These are phyloP conservation scores for Notolepis coatsorum DNA, from an alignment of 2,797 vertebrate species.

Conservation along the genomic window DNA sequence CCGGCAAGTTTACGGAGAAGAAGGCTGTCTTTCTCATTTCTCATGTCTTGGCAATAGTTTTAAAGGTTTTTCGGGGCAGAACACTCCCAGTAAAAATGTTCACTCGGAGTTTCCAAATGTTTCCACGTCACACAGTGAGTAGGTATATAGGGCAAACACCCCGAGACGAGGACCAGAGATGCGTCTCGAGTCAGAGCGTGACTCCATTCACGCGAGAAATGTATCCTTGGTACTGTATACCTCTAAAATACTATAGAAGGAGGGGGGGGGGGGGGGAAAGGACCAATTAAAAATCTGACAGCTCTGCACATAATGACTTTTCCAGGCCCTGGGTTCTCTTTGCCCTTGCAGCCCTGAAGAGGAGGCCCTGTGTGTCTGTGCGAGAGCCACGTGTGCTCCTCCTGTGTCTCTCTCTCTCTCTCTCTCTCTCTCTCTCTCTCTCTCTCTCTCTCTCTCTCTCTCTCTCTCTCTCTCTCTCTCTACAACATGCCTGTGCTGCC, in stretches of 20 bases:
- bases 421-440: no score
- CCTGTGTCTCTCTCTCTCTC: no score
- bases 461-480: no score
- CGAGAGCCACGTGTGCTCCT: no score
- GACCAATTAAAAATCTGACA: constrained; percentile 71
- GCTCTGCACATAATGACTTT: constrained; percentile 75
- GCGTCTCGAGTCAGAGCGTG: constrained; percentile 2
- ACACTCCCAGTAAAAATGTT: constrained; percentile 30
- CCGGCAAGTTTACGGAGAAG: constrained; percentile 12
- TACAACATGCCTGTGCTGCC: no score
- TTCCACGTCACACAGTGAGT: constrained; percentile 27
- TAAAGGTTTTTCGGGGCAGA: constrained; percentile 28
- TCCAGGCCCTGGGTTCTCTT: constrained; percentile 72
- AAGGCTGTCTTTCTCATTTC: constrained; percentile 7
- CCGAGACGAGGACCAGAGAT: constrained; percentile 21
- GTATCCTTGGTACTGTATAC: constrained; percentile 47
- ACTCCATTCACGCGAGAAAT: constrained; percentile 27
- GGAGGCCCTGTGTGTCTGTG: constrained; percentile 26
- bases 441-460: no score
- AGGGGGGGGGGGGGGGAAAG: no score
- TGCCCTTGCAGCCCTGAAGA: constrained; percentile 48
- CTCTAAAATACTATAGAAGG: constrained; percentile 60
- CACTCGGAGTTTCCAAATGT: constrained; percentile 37
- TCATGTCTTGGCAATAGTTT: constrained; percentile 32
- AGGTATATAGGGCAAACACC: constrained; percentile 44